Evolutionary conservation across 2,797 vertebrate genomes (phyloP).

Genomic region (Siniperca scherzeri): DNA sequence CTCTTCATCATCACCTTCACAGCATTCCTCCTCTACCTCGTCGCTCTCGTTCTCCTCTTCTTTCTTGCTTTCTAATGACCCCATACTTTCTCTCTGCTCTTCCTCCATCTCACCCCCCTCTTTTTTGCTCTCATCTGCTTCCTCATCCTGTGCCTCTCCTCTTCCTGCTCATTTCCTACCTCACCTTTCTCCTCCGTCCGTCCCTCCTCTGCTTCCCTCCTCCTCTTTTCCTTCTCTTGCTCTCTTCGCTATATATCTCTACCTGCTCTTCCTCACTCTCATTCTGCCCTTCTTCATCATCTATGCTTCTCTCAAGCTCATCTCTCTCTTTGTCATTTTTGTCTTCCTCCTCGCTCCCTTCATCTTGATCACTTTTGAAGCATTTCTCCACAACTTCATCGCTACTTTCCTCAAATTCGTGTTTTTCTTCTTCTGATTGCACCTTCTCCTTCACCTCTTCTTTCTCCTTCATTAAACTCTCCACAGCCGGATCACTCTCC

Average conservation of each 20-base stretch:
- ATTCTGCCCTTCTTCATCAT: not conserved
- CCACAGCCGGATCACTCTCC: not conserved
- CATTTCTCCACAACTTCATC: not conserved
- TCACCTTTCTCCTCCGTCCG: not conserved
- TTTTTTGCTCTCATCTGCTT: constrained; percentile 16
- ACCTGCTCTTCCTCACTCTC: constrained; percentile 25
- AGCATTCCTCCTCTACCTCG: constrained; percentile 40
- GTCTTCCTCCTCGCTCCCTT: constrained; percentile 23
- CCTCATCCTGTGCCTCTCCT: constrained; percentile 3
- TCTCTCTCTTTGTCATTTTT: constrained; percentile 10
- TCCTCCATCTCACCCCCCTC: constrained; percentile 25
- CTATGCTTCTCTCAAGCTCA: constrained; percentile 13
- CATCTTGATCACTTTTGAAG: constrained; percentile 25
- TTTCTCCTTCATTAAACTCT: constrained; percentile 16
- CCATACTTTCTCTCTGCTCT: constrained; percentile 24
- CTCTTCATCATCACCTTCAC: constrained; percentile 18
- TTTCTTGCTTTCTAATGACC: not conserved
- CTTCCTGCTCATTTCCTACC: not conserved
- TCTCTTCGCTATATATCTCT: not conserved
- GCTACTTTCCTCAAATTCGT: not conserved
- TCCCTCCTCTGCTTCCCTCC: not conserved
- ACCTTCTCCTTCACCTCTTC: constrained; percentile 18
- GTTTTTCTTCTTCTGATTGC: constrained; percentile 14
- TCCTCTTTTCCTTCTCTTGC: constrained; percentile 7
- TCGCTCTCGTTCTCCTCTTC: constrained; percentile 19